These are phyloP conservation scores for Ceraclea dissimilis DNA, from an alignment of 2,888 invertebrate genomes.

Conservation along the genomic window DNA sequence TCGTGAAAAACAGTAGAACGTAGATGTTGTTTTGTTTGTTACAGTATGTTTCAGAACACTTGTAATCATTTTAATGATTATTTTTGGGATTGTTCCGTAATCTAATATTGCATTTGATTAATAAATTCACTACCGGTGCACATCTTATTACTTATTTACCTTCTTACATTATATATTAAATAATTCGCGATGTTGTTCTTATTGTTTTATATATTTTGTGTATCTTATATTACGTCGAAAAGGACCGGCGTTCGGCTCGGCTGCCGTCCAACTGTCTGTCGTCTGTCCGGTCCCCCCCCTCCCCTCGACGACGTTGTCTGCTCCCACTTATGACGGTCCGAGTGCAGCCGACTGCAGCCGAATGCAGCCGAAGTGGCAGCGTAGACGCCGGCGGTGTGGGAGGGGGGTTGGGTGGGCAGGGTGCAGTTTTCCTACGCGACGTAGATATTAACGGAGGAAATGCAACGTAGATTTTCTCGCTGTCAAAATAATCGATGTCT, in stretches of 20 bases:
- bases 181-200: neutral
- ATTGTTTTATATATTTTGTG: neutral
- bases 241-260: slow-evolving; percentile 49
- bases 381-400: slow-evolving; percentile 39
- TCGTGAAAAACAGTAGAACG: neutral
- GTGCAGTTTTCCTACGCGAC: slow-evolving; percentile 21
- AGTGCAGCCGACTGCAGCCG: slow-evolving; percentile 9
- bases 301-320: slow-evolving; percentile 28
- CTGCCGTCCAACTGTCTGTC: slow-evolving; percentile 51
- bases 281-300: slow-evolving; percentile 45
- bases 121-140: slow-evolving; percentile 16
- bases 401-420: neutral
- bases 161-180: slow-evolving; percentile 11
- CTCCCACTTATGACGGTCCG: slow-evolving; percentile 6
- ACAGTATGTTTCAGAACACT: neutral
- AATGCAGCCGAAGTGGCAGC: slow-evolving; percentile 28
- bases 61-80: neutral
- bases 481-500: slow-evolving; percentile 51
- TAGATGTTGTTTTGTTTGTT: neutral
- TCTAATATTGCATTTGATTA: slow-evolving; percentile 9
- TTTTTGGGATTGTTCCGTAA: neutral
- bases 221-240: slow-evolving; percentile 31
- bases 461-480: slow-evolving; percentile 43
- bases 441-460: slow-evolving; percentile 14
- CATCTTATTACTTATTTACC: slow-evolving; percentile 13